These are phyloP conservation scores for Bradysia coprophila DNA, from an alignment of 1,140 invertebrate genomes.

Conservation along the genomic window DNA sequence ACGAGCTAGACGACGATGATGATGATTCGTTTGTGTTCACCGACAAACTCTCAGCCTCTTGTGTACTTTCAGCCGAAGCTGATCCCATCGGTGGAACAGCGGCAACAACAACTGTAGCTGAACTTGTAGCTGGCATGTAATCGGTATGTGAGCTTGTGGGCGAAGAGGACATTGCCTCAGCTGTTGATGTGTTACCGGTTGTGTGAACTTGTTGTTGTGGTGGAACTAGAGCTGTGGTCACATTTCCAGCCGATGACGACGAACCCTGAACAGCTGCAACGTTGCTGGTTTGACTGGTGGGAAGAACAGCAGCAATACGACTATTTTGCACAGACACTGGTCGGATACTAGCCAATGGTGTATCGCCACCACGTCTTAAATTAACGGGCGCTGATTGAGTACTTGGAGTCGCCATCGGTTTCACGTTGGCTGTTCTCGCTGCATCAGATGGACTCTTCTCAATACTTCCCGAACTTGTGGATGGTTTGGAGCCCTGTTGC, in stretches of 20 bases:
- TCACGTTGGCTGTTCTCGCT: conserved; percentile 72
- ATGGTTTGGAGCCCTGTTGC: conserved; percentile 45
- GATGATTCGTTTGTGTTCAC: too few species aligned
- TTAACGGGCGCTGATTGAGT: conserved; percentile 32
- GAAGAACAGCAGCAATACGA: conserved; percentile 60
- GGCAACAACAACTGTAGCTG: conserved; percentile 28
- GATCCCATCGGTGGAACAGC: conserved; percentile 26
- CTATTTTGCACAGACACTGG: conserved; percentile 63
- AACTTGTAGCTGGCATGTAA: conserved; percentile 50
- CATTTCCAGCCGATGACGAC: conserved; percentile 13
- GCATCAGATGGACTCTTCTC: conserved; percentile 56
- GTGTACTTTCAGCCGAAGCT: conserved; percentile 17
- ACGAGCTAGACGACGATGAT: conserved; percentile 3
- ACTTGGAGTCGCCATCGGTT: conserved; percentile 55
- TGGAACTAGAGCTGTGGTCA: conserved; percentile 34
- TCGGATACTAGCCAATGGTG: conserved; percentile 75
- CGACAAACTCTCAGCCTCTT: conserved; percentile 23
- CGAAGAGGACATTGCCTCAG: conserved; percentile 32
- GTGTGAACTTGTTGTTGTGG: conserved; percentile 37
- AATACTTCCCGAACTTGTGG: conserved; percentile 36
- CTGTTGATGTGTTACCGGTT: conserved; percentile 32
- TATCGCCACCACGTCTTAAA: conserved; percentile 43
- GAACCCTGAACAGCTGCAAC: conserved; percentile 2
- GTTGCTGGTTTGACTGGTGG: conserved; percentile 30
- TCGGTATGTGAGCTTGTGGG: conserved; percentile 41